Base-by-base conservation (phyloP, 2,113 vertebrate species). In the Plotosus lineatus region DNA sequence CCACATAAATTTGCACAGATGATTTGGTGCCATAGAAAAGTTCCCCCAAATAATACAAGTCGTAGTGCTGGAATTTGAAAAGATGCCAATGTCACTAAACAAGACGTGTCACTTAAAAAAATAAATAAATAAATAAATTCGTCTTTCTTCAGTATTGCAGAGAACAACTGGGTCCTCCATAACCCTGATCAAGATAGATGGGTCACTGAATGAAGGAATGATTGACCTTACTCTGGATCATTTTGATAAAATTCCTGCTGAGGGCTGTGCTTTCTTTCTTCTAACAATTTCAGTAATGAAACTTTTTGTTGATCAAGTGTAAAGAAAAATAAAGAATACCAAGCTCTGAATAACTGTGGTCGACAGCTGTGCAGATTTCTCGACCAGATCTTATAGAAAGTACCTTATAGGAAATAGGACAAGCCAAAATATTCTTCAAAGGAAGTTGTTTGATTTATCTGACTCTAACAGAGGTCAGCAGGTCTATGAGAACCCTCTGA, bases 401-500 rank as follows among this genome's bases (percentile, higher is more conserved):
- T 75, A 55, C 3, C 33, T 75, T 21, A 26, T 38, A 14, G 44
- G 55, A 46, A 65, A 31, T 19, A 76, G 33, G 26, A 65, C 44
- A 78, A 65, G 28, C 60, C 65, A 31, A 65, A 78, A 63, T 38
- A 75, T 53, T 28, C 21, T 6, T 40, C 42, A 36, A 15, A 61
- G 17, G 4, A 26, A 23, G 12, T 2, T 36, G 14, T 50, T 55
- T 23, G 38, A 68, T 48, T 58, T 63, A 48, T 82, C 40, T 80
- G 74, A 78, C 46, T 48, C 51, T 71, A 53, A 83, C 83, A n/a
- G n/a, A n/a, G n/a, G 78, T 81, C 72, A 55, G 55, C 46, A 80
- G 61, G 44, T 60, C 69, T 75, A n/a, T 66, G 80, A 77, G 77
- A 68, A 80, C 78, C 60, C 84, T 78, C 77, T 83, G 31, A 56